Conservation (phyloP, 2,888 invertebrate genomes). For the Augochlorella aurata region DNA sequence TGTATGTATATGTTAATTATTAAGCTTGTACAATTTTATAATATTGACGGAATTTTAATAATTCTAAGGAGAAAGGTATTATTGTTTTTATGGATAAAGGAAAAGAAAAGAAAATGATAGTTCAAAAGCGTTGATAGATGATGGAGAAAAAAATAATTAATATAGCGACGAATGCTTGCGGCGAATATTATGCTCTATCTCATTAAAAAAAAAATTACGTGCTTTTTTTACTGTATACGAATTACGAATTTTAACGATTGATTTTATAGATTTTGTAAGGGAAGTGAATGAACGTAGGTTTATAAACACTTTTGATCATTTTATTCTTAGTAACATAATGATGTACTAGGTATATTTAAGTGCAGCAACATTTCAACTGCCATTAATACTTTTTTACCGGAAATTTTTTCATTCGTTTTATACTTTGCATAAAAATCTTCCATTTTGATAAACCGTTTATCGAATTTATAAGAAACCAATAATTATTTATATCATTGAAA, state of each 20-base stretch:
- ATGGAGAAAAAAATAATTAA: conserved; percentile 28
- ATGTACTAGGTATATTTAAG: conserved; percentile 49
- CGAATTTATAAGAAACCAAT: conserved; percentile 23
- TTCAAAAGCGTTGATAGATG: conserved; percentile 34
- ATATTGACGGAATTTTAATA: conserved; percentile 37
- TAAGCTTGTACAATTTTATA: conserved; percentile 53
- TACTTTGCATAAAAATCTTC: conserved; percentile 40
- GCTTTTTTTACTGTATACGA: conserved; percentile 32
- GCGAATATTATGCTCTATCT: conserved; percentile 23
- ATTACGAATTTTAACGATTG: conserved; percentile 41
- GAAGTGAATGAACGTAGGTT: conserved; percentile 63
- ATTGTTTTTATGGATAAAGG: conserved; percentile 37
- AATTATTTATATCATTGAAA: conserved; percentile 29
- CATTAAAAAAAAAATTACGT: conserved; percentile 22
- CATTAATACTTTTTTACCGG: conserved; percentile 52
- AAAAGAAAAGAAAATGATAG: conserved; percentile 13
- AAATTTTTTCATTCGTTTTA: conserved; percentile 41
- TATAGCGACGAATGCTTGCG: conserved; percentile 27
- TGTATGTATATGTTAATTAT: conserved; percentile 53
- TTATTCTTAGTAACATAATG: conserved; percentile 64
- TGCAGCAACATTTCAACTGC: conserved; percentile 53
- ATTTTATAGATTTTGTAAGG: conserved; percentile 51
- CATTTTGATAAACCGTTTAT: conserved; percentile 32
- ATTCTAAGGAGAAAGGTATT: conserved; percentile 27
- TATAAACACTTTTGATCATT: conserved; percentile 67